phyloP scores from a whole-genome alignment of 2,113 vertebrate genomes.

The Istiophorus platypterus region DNA sequence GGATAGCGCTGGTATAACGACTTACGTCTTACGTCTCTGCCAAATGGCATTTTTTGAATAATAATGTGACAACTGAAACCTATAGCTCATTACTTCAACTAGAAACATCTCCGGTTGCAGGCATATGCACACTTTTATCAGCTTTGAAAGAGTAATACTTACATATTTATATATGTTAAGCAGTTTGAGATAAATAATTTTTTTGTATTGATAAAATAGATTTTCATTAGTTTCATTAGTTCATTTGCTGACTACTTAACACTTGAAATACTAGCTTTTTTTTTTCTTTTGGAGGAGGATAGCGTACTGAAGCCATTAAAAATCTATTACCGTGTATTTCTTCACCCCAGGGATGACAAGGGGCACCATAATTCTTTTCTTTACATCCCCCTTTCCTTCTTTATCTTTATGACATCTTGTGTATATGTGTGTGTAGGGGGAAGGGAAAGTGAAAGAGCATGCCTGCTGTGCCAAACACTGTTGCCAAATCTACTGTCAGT shows the following conservation, averaged over 20 bases:
- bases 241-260: no score
- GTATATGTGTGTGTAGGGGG: conserved; percentile 4
- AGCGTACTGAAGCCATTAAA: conserved; percentile 76
- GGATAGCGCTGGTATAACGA: conserved; percentile 66
- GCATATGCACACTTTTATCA: conserved; percentile 9
- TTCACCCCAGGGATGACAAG: conserved; percentile 80
- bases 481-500: conserved; percentile 73
- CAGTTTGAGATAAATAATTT: background rate
- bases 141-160: background rate
- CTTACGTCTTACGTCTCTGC: no score
- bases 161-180: background rate
- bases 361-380: conserved; percentile 68
- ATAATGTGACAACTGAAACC: conserved; percentile 43
- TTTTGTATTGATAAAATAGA: background rate
- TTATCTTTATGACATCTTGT: conserved; percentile 52
- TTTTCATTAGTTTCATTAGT: conserved; percentile 18
- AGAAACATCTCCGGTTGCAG: conserved; percentile 11
- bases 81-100: conserved; percentile 50
- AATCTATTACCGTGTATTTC: conserved; percentile 82
- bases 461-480: conserved; percentile 79
- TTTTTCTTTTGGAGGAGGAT: conserved; percentile 22
- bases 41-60: conserved; percentile 54
- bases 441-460: conserved; percentile 53
- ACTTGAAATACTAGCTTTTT: conserved; percentile 18
- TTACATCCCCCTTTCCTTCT: conserved; percentile 35